A percentile compares a stretch with the other conserved stretches of the same genome.
Conservation (phyloP, 2,888 invertebrate species). For the Caenorhabditis imperialis region DNA sequence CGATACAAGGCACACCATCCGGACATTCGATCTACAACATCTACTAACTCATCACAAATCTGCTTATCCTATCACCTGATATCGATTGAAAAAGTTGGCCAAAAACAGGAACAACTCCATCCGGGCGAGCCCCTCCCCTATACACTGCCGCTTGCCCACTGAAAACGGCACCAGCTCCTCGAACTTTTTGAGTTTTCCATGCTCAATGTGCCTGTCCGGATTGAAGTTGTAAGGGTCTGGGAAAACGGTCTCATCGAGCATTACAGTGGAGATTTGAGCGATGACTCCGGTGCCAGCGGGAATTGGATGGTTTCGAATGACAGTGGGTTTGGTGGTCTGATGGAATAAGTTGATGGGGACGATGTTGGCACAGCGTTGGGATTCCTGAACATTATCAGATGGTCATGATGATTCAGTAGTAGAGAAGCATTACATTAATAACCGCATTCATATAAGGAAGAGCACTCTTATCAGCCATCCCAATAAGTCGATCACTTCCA, state of each 20-base stretch:
- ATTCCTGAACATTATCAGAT: slow-evolving; percentile 36
- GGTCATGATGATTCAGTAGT: too few relatives aligned
- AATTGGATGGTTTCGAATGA: slow-evolving; percentile 17
- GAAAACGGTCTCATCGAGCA: slow-evolving; percentile 53
- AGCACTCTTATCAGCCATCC: slow-evolving; percentile 58
- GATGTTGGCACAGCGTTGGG: slow-evolving; percentile 48
- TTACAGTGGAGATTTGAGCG: slow-evolving; percentile 48
- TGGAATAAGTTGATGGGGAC: slow-evolving; percentile 48
- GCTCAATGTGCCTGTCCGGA: slow-evolving; percentile 58
- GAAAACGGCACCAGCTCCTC: slow-evolving; percentile 58
- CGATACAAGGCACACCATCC: slow-evolving; percentile 12
- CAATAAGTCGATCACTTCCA: slow-evolving; percentile 57
- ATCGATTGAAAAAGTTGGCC: slow-evolving; percentile 57
- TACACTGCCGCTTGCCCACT: slow-evolving; percentile 56
- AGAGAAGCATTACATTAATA: slow-evolving; percentile 58
- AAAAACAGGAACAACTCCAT: slow-evolving; percentile 61
- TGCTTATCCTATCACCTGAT: slow-evolving; percentile 24
- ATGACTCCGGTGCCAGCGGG: slow-evolving; percentile 45
- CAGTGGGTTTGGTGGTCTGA: slow-evolving; percentile 33
- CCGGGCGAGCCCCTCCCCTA: slow-evolving; percentile 59
- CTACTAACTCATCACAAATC: not conserved
- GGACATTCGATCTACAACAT: too few relatives aligned
- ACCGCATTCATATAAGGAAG: slow-evolving; percentile 61
- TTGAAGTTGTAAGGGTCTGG: slow-evolving; percentile 38
- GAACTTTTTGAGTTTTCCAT: slow-evolving; percentile 62